Conservation (phyloP, 1,140 invertebrate species). For the Achroia grisella region DNA sequence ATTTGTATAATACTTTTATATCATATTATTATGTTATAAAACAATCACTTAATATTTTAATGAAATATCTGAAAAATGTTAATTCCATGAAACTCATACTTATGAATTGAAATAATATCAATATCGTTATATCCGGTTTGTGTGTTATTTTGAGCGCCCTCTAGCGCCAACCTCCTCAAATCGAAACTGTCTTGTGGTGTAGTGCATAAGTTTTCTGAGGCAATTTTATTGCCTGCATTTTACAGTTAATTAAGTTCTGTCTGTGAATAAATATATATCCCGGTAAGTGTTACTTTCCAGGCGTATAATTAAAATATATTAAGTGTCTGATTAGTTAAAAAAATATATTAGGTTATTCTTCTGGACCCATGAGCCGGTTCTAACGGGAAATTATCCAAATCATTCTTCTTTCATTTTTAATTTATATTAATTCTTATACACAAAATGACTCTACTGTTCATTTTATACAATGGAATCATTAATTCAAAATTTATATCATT, state of each 20-base stretch:
- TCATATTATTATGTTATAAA: too few relatives aligned
- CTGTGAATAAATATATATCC: constrained; percentile 43
- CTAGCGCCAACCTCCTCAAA: constrained; percentile 29
- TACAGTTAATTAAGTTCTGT: constrained; percentile 41
- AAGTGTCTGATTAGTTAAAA: neutral
- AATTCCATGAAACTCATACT: too few relatives aligned
- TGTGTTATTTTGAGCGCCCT: constrained; percentile 26
- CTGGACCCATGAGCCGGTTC: constrained; percentile 14
- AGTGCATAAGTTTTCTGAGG: constrained; percentile 43
- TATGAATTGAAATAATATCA: constrained; percentile 29
- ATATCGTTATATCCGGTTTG: constrained; percentile 46
- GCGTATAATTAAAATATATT: neutral
- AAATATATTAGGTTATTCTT: constrained; percentile 29
- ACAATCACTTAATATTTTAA: too few relatives aligned
- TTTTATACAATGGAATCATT: too few relatives aligned
- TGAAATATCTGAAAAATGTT: neutral
- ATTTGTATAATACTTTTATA: too few relatives aligned
- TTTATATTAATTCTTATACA: too few relatives aligned
- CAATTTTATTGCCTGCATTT: constrained; percentile 44
- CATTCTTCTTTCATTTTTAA: constrained; percentile 20
- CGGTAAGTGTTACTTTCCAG: constrained; percentile 41
- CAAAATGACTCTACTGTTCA: too few relatives aligned
- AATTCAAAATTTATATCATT: too few relatives aligned
- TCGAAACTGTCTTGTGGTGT: constrained; percentile 62
- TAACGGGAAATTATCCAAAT: constrained; percentile 52